Conservation (phyloP, 2,113 vertebrate species). For the Bos javanicus region DNA sequence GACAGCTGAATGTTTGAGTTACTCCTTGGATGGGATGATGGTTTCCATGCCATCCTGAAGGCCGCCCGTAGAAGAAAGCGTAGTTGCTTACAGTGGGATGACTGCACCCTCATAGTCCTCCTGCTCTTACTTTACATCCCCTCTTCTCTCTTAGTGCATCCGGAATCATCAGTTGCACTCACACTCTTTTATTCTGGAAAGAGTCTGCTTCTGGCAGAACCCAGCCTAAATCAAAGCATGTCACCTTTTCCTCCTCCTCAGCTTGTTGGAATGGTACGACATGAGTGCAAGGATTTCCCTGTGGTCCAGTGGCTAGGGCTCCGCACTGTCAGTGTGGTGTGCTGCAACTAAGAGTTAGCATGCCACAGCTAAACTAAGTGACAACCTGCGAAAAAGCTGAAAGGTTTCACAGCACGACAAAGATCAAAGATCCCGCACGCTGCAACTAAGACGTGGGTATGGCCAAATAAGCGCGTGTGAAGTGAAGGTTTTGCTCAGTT, state of each 20-base stretch:
- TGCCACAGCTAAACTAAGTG: neutral
- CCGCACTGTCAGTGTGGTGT: rapidly evolving
- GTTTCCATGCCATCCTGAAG: neutral
- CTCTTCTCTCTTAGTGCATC: neutral
- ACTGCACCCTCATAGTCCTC: neutral
- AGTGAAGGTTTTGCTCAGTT: neutral
- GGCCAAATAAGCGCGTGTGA: neutral
- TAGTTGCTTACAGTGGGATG: neutral
- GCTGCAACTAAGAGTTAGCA: neutral
- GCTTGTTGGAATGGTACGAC: neutral
- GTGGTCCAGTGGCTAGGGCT: neutral
- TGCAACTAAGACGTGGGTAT: neutral
- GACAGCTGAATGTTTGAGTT: neutral
- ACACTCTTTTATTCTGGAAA: neutral
- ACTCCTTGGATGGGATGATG: neutral
- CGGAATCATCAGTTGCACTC: neutral
- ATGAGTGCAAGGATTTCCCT: neutral
- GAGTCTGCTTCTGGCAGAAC: neutral
- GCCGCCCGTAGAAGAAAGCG: neutral
- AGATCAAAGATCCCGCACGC: neutral
- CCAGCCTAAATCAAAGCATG: neutral
- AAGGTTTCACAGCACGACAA: neutral
- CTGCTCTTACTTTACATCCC: neutral
- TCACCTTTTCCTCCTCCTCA: neutral
- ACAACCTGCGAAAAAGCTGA: neutral